These are phyloP conservation scores for Perccottus glenii DNA, from an alignment of 2,113 vertebrate genomes.

Conservation along the genomic window DNA sequence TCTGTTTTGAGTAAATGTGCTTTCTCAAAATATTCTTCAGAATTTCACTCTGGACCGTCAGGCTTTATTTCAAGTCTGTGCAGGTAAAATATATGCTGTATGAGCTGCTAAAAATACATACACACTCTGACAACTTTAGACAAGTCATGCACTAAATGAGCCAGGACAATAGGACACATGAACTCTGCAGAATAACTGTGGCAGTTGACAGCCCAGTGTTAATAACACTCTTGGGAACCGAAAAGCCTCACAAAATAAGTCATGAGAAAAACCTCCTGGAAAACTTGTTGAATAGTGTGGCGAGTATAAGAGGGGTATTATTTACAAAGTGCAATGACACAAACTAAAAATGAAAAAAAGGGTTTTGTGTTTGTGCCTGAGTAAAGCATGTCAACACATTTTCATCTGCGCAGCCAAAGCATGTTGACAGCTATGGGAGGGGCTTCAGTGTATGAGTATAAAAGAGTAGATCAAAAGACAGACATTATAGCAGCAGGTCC, in stretches of 20 bases:
- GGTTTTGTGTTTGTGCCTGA: conserved; percentile 45
- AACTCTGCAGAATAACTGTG: background rate
- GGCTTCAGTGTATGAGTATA: conserved; percentile 30
- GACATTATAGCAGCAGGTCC: background rate
- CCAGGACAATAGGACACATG: background rate
- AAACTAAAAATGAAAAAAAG: conserved; percentile 20
- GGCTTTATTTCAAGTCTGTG: conserved; percentile 3
- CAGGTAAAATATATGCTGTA: background rate
- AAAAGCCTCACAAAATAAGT: too few species aligned
- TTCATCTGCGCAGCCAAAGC: conserved; percentile 44
- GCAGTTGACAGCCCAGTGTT: background rate
- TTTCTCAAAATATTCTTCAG: too few species aligned
- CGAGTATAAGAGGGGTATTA: conserved; percentile 12
- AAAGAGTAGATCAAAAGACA: conserved; percentile 21
- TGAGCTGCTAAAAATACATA: conserved; percentile 23
- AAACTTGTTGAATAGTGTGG: background rate
- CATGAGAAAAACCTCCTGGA: too few species aligned
- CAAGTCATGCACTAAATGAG: conserved; percentile 2
- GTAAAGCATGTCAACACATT: conserved; percentile 58
- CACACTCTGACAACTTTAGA: conserved; percentile 8
- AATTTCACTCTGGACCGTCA: background rate
- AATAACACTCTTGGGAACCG: too few species aligned
- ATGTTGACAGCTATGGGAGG: conserved; percentile 25
- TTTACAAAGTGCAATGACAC: conserved; percentile 9
- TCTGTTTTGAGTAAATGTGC: too few species aligned